phyloP scores from a whole-genome alignment of 2,888 invertebrate species.

The Ectobius pallidus region DNA sequence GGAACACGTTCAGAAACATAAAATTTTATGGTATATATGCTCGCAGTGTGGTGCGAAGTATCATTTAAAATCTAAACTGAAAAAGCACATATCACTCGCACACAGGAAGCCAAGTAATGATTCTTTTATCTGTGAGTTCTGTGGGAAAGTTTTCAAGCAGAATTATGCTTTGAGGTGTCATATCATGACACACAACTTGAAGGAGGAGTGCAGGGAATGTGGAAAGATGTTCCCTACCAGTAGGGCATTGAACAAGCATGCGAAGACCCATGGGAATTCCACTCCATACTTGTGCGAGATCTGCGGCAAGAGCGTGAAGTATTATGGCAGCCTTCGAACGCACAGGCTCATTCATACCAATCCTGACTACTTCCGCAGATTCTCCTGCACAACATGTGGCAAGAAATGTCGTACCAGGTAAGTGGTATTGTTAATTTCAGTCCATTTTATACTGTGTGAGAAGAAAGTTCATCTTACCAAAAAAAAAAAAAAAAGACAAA shows the following conservation, averaged over 20 bases:
- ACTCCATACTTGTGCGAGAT: conserved; percentile 25
- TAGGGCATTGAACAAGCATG: conserved; percentile 1
- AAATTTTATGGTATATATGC: background rate
- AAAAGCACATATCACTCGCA: conserved; percentile 4
- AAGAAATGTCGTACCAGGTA: conserved; percentile 32
- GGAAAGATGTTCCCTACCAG: conserved; percentile 7
- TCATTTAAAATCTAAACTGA: background rate
- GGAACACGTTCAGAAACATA: background rate
- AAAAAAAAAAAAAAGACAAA: too few relatives aligned
- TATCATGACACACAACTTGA: background rate
- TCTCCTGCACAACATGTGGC: conserved; percentile 22
- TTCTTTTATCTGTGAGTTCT: conserved; percentile 26
- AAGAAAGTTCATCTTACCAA: too few relatives aligned
- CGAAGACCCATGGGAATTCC: background rate
- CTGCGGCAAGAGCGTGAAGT: conserved; percentile 19
- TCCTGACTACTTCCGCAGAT: conserved; percentile 16
- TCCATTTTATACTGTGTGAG: too few relatives aligned
- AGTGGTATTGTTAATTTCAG: too few relatives aligned
- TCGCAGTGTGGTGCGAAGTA: background rate
- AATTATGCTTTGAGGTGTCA: conserved; percentile 26
- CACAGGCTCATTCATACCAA: conserved; percentile 8
- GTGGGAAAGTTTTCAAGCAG: conserved; percentile 18
- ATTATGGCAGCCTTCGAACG: background rate
- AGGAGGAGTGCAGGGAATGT: conserved; percentile 16
- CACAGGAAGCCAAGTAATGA: conserved; percentile 7